Percentiles rank a stretch among this genome's conserved stretches.
These are phyloP conservation scores for Heliornis fulica DNA, from an alignment of 2,113 vertebrate species.

Conservation along the genomic window DNA sequence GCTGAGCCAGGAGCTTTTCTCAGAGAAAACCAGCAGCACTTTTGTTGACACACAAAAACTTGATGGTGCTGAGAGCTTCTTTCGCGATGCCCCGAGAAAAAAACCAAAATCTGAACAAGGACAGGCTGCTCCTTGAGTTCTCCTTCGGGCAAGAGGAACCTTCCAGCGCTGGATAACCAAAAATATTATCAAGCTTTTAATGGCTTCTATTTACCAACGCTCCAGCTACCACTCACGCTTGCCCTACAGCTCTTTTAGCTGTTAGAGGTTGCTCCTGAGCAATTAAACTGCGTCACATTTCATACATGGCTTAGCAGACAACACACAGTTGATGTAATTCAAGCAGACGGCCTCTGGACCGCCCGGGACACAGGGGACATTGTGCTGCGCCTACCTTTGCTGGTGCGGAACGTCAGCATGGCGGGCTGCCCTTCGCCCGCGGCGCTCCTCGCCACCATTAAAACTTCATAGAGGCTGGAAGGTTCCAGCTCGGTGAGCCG, in stretches of 20 bases:
- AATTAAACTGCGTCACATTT: neutral
- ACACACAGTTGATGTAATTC: neutral
- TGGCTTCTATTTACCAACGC: neutral
- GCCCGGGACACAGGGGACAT: neutral
- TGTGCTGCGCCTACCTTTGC: conserved; percentile 82
- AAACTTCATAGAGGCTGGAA: conserved; percentile 93
- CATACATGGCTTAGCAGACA: neutral
- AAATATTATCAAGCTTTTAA: neutral
- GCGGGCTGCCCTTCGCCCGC: conserved; percentile 92
- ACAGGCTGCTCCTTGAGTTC: neutral
- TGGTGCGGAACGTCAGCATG: conserved; percentile 97
- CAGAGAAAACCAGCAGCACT: neutral
- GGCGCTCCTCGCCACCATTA: conserved; percentile 92
- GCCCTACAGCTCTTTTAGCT: neutral
- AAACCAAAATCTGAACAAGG: neutral
- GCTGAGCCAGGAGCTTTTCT: neutral
- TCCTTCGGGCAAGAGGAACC: neutral
- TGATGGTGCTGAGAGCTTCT: neutral
- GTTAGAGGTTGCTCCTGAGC: neutral
- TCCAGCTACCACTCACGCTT: no score
- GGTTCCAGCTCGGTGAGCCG: conserved; percentile 88
- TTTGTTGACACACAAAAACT: neutral
- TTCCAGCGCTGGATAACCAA: neutral
- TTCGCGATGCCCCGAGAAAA: neutral
- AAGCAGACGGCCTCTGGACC: neutral